phyloP scores from a whole-genome alignment of 2,888 invertebrate species.

The Volucella bombylans region DNA sequence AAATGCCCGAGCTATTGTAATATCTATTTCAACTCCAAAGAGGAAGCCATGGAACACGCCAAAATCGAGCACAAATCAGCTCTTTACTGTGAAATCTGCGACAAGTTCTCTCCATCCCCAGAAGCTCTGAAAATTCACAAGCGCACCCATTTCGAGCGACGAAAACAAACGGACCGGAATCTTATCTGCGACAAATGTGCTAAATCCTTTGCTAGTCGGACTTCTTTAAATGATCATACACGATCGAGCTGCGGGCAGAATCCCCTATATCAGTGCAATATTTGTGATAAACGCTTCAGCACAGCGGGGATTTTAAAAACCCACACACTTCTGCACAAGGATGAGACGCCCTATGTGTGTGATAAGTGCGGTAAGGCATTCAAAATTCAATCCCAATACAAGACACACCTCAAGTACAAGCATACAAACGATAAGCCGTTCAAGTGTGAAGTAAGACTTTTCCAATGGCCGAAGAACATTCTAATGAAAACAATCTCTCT shows the following conservation, averaged over 20 bases:
- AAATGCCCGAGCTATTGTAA: slow-evolving; percentile 83
- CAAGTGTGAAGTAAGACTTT: slow-evolving; percentile 81
- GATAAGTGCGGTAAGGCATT: slow-evolving; percentile 81
- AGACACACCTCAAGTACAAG: slow-evolving; percentile 81
- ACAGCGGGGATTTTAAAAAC: slow-evolving; percentile 82
- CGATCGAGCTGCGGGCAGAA: slow-evolving; percentile 82
- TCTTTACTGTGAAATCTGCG: slow-evolving; percentile 82
- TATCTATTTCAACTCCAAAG: slow-evolving; percentile 80
- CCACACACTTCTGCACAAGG: slow-evolving; percentile 82
- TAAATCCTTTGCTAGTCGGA: slow-evolving; percentile 81
- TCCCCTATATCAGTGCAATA: slow-evolving; percentile 80
- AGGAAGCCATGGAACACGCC: slow-evolving; percentile 82
- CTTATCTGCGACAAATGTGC: slow-evolving; percentile 81
- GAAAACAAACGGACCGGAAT: slow-evolving; percentile 78
- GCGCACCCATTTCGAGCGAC: slow-evolving; percentile 76
- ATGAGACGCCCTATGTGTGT: slow-evolving; percentile 80
- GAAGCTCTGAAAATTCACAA: slow-evolving; percentile 82
- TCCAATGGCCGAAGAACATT: not conserved
- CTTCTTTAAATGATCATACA: slow-evolving; percentile 82
- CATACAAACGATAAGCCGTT: slow-evolving; percentile 84
- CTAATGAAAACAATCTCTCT: slow-evolving; percentile 10
- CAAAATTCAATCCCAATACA: slow-evolving; percentile 81
- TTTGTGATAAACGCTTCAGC: slow-evolving; percentile 82
- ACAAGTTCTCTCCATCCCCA: slow-evolving; percentile 82
- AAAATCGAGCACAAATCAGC: slow-evolving; percentile 80